Base-by-base conservation (phyloP, 2,888 invertebrate genomes). In the Drosophila mayaguana region DNA sequence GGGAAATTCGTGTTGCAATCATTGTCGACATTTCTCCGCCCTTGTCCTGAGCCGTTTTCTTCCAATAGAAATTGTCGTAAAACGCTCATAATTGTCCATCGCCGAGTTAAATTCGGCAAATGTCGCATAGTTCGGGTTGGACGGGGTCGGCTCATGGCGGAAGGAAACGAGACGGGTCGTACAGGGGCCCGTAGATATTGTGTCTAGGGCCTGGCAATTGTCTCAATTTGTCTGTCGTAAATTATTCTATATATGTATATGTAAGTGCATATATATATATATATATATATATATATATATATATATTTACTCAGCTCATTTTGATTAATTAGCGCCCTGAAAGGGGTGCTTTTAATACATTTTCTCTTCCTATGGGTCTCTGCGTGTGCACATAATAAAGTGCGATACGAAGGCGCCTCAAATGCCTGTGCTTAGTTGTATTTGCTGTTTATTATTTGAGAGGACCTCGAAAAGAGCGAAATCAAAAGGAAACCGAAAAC, bases 51-150 rank as follows among this genome's bases (percentile, higher is more conserved):
- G 63, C 55, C 61, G 43, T 50, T 68, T 53, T 55, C 78, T 80
- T 75, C 56, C 71, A 75, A 71, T 83, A 65, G 64, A 77, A 89
- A 90, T 74, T 67, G 86, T 85, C 90, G 87, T 90, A 91, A 90
- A 91, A 91, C 66, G 75, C 75, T 83, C 82, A 91, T 91, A 91
- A 91, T 92, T 91, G 91, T 86, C 73, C 88, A 90, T 76, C 92
- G 89, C 81, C 88, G 92, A 91, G 88, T 91, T 85, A 91, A 91
- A 90, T 91, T 89, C 83, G 86, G 66, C 80, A 89, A 83, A 86
- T 89, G 83, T 77, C 38, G 62, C 22, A 61, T 50, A 62, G 54
- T 40, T 48, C 54, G 53, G 45, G 50, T 45, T 48, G 57, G 32
- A 32, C n/a, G 28, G 28, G 22, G 50, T 48, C 54, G 65, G 63